A percentile compares a stretch with the other conserved stretches of the same genome.
Evolutionary conservation across 35 echinoderm and acorn worm genomes (phyloP).

Genomic region (Patiria miniata): DNA sequence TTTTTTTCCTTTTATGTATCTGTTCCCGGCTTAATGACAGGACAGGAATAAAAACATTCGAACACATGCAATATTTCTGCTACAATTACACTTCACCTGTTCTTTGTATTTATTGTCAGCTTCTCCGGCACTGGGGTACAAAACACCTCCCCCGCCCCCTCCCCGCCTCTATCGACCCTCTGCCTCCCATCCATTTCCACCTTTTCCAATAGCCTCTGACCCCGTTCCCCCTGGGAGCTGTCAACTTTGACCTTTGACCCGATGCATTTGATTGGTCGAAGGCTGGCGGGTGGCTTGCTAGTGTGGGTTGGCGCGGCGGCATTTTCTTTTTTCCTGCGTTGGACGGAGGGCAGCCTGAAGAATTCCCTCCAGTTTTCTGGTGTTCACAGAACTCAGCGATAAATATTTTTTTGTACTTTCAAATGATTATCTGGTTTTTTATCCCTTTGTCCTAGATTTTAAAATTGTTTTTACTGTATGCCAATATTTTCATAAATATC

Average conservation of each 20-base stretch:
- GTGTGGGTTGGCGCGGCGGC: neutral
- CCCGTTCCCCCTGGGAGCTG: neutral
- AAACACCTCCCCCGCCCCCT: neutral
- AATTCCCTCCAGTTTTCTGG: constrained; percentile 30
- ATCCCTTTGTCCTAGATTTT: too few relatives aligned
- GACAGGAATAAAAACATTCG: neutral
- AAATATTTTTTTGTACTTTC: neutral
- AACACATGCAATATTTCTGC: too few relatives aligned
- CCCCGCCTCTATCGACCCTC: neutral
- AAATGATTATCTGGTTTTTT: too few relatives aligned
- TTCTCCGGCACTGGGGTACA: neutral
- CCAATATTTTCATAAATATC: too few relatives aligned
- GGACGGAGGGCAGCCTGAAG: neutral
- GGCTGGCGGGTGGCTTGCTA: neutral
- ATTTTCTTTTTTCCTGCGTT: neutral
- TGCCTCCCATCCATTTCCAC: neutral
- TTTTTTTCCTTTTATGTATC: neutral
- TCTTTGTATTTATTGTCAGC: constrained; percentile 3
- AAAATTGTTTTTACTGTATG: too few relatives aligned
- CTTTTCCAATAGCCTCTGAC: constrained; percentile 17
- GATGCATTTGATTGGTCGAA: constrained; percentile 45
- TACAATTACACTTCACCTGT: neutral
- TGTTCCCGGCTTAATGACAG: neutral
- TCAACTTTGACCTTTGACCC: constrained; percentile 4
- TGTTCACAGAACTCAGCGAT: neutral